phyloP scores from a whole-genome alignment of 2,888 invertebrate genomes.

The Leptogaster cylindrica region DNA sequence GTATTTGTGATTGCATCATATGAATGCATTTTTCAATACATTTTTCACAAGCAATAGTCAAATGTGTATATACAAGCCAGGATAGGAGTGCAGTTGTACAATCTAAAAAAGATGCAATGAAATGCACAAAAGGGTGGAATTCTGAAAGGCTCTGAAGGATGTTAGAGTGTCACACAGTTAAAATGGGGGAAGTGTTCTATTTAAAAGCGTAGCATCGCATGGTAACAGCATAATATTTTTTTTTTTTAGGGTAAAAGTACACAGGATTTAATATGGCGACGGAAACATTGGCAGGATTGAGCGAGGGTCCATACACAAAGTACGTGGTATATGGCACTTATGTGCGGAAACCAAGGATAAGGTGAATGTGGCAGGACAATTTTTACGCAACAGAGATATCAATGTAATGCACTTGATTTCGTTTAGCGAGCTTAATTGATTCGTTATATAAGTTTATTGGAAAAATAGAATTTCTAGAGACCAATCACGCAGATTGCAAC shows the following conservation, averaged over 20 bases:
- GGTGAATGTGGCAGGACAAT: background rate
- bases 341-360: background rate
- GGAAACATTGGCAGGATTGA: background rate
- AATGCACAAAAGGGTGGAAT: slow-evolving; percentile 42
- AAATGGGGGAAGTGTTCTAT: slow-evolving; percentile 39
- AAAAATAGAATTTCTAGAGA: too few species aligned
- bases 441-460: too few species aligned
- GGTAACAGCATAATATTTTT: slow-evolving; percentile 36
- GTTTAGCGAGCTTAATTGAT: slow-evolving; percentile 37
- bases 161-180: slow-evolving; percentile 49
- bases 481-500: too few species aligned
- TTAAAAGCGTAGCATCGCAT: slow-evolving; percentile 31
- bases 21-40: slow-evolving; percentile 3
- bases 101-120: slow-evolving; percentile 39
- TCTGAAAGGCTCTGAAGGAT: slow-evolving; percentile 45
- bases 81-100: slow-evolving; percentile 32
- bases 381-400: background rate
- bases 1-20: too few species aligned
- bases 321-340: background rate
- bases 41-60: background rate
- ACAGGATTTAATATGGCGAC: slow-evolving; percentile 28
- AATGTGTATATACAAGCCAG: background rate
- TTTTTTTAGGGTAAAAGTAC: slow-evolving; percentile 34
- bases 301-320: slow-evolving; percentile 12
- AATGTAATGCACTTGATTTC: slow-evolving; percentile 35